These are phyloP conservation scores for Mongoloraphidia duomilia DNA, from an alignment of 2,888 invertebrate species.

Conservation along the genomic window DNA sequence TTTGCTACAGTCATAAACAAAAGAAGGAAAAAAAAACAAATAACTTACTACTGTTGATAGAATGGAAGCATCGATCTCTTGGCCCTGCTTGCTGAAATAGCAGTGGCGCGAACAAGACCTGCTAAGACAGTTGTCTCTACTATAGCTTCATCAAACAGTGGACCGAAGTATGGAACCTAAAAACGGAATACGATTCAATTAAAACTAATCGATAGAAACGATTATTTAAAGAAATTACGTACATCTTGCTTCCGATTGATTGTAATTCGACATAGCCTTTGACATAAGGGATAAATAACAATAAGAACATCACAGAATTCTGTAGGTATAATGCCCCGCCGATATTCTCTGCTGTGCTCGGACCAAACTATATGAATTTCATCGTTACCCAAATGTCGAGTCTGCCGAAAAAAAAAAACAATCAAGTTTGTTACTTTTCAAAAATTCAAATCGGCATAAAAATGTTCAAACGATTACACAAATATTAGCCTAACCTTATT, in stretches of 20 bases:
- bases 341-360: slow-evolving; percentile 89
- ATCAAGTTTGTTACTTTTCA: slow-evolving; percentile 2
- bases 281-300: slow-evolving; percentile 84
- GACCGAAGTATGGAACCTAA: slow-evolving; percentile 85
- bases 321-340: slow-evolving; percentile 92
- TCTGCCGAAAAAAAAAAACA: slow-evolving; percentile 38
- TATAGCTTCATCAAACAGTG: slow-evolving; percentile 85
- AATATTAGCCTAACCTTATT: slow-evolving; percentile 47
- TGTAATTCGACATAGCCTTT: slow-evolving; percentile 75
- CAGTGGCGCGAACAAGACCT: slow-evolving; percentile 76
- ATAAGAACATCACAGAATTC: slow-evolving; percentile 99
- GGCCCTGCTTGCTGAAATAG: slow-evolving; percentile 81
- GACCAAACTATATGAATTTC: slow-evolving; percentile 99
- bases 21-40: not conserved
- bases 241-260: slow-evolving; percentile 79
- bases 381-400: slow-evolving; percentile 92
- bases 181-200: slow-evolving; percentile 7
- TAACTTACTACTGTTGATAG: slow-evolving; percentile 76
- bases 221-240: slow-evolving; percentile 19
- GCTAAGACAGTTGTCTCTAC: slow-evolving; percentile 60
- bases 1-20: too few relatives aligned
- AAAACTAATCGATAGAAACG: not conserved
- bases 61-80: slow-evolving; percentile 79
- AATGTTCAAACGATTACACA: not conserved
- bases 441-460: not conserved